These are phyloP conservation scores for Alca torda DNA, from an alignment of 2,797 vertebrate species.

Conservation along the genomic window DNA sequence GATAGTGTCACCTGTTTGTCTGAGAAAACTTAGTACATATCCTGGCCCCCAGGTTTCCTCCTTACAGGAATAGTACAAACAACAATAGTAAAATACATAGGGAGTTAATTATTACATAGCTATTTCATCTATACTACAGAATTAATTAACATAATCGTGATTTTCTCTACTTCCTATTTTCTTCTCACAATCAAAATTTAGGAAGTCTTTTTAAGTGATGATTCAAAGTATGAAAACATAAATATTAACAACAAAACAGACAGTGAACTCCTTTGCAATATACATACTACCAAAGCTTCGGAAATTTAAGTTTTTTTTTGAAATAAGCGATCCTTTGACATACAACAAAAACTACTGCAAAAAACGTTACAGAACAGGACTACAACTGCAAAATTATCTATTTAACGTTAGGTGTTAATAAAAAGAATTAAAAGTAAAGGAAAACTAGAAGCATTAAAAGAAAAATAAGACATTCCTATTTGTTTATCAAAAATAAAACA, in stretches of 20 bases:
- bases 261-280: not conserved
- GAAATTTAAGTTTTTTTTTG: not conserved
- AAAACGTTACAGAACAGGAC: not conserved
- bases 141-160: not conserved
- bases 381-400: not conserved
- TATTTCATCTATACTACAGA: not conserved
- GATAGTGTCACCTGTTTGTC: not conserved
- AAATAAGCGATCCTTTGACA: not conserved
- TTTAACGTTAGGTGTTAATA: not conserved
- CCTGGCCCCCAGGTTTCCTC: not conserved
- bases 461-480: not conserved
- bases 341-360: not conserved
- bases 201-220: not conserved
- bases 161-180: not conserved
- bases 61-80: not conserved
- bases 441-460: not conserved
- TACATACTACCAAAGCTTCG: not conserved
- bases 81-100: not conserved
- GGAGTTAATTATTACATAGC: not conserved
- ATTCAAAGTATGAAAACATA: not conserved
- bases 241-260: not conserved
- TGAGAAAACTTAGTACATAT: not conserved
- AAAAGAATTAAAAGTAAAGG: not conserved
- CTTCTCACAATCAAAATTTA: not conserved
- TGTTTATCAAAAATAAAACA: not conserved